Base-by-base conservation (phyloP, 2,113 vertebrate genomes). In the Silurus glanis region DNA sequence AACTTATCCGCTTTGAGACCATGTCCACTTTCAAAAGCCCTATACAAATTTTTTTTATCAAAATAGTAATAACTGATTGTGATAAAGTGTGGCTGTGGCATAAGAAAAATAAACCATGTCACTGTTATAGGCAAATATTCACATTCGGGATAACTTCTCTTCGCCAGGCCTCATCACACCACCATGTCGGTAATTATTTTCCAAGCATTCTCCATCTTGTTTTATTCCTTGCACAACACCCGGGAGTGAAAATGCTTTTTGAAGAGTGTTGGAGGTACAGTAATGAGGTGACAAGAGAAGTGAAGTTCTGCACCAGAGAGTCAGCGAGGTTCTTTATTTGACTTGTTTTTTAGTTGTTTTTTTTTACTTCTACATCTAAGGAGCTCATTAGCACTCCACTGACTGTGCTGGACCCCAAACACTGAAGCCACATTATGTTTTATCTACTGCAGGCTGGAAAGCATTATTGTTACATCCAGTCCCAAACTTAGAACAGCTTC, bases 361-460 rank as follows among this genome's bases (percentile, higher is more conserved):
- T 37, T 37, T 37, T 37, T 37, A 12, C 64, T 49, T 23, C 61
- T 85, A 49, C n/a, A 79, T 79, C 84, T 55, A 56, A 56, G n/a
- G 49, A 85, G 61, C 84, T 85, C 74, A 85, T 85, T 85, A 85
- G 6, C n/a, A 19, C 74, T 6, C 0, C 28, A 79, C 74, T 55
- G 72, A 17, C 84, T 79, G 84, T 72, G 61, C 59, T 37, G 75
- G 61, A 85, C 84, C 59, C 14, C 45, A 64, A 61, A 53, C 61
- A 53, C 25, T 21, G 56, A 80, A 61, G 56, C 56, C 56, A 61
- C 78, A 80, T 80, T 61, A 59, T 61, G 58, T 19, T 80, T 80
- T 19, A 61, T 80, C 28, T 61, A 21, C 78, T 47, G 28, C 78
- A 59, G 78, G 10, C 55, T 80, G 25, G 16, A 59, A 59, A 80